phyloP scores from a whole-genome alignment of 2,113 vertebrate genomes.

The Phainopepla nitens region DNA sequence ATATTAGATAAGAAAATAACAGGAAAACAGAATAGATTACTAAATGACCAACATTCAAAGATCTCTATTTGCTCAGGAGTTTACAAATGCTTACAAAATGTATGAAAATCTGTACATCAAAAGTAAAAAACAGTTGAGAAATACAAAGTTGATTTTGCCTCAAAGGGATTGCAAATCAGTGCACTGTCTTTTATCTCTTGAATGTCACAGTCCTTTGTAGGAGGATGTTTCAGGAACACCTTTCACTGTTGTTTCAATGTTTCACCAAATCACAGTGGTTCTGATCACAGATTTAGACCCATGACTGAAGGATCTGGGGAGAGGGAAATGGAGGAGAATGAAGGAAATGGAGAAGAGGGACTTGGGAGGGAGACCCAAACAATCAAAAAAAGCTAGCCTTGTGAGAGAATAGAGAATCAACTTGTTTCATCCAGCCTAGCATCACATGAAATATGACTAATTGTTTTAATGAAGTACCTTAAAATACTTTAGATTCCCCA shows the following conservation, averaged over 20 bases:
- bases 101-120: neutral
- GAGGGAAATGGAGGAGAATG: no score
- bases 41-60: neutral
- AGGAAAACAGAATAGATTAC: neutral
- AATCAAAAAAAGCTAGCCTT: neutral
- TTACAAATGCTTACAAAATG: neutral
- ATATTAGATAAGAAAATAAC: neutral
- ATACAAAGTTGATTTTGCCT: neutral
- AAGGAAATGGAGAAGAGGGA: accelerated
- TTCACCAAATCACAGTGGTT: neutral
- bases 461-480: neutral
- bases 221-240: neutral
- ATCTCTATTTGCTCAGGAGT: neutral
- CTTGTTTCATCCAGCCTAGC: neutral
- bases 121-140: neutral
- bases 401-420: neutral
- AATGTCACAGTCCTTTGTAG: accelerated
- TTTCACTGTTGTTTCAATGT: neutral
- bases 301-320: neutral
- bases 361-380: neutral
- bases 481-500: neutral
- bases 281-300: neutral
- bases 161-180: accelerated
- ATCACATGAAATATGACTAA: neutral
- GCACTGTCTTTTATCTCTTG: no score